Evolutionary conservation across 2,113 vertebrate species (phyloP), one percentile per base, ranked within the genome.

Genomic region (Dipodomys merriami): DNA sequence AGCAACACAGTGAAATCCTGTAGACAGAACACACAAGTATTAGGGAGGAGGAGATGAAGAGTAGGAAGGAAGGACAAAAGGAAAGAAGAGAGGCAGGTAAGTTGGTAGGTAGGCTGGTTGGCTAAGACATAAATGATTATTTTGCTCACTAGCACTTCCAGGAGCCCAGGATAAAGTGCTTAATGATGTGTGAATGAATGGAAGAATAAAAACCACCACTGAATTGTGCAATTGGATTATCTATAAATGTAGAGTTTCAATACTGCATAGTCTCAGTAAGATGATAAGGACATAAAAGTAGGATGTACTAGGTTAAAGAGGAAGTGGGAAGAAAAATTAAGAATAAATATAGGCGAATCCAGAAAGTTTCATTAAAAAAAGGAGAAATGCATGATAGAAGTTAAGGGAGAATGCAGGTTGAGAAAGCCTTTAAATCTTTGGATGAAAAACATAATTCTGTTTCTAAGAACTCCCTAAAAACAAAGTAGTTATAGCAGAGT

Each of bases 161-260:
- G 78, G 39, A 69, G n/a, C 19, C 74, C 68, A 22, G 49, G 94
- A 93, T 46, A 86, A 95, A 88, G 27, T n/a, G 60, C n/a, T 95
- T 68, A 65, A 60, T 80, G 84, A 83, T 76, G 72, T 93, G 65
- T 90, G 30, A 92, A 87, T 79, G 46, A 73, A 88, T 72, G 19
- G 33, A 73, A 92, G 11, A 76, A 85, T 79, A 30, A 86, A 96
- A 88, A 67, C 12, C 35, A 23, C n/a, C 46, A 84, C 4, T 33
- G 22, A 91, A 91, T 71, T 86, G 15, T 67, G 1, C 77, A 86
- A 71, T 44, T 83, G 57, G 77, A 7, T 81, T 49, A 39, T 11
- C 68, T 11, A 49, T 77, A 92, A 88, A 44, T 39, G 27, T 69
- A 4, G 39, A 91, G 18, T 71, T 91, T 76, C 23, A 73, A 22